Conservation (phyloP, 2,113 vertebrate genomes). For the Oryctolagus cuniculus region mOryCun1.1 NC_091439.1:54046501-54047000, state of each 20-base stretch:
- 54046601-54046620: conserved; percentile 30
- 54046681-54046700: background rate
- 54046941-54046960: conserved; percentile 94
- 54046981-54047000: conserved; percentile 98
- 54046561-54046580: conserved; percentile 31
- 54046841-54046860: conserved; percentile 85
- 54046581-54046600: background rate
- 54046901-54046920: conserved; percentile 88
- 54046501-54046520: background rate
- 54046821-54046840: conserved; percentile 67
- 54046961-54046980: conserved; percentile 99
- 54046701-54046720: conserved; percentile 36
- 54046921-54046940: conserved; percentile 94
- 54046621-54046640: background rate
- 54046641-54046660: conserved; percentile 27
- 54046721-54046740: background rate
- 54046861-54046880: conserved; percentile 95
- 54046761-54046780: background rate
- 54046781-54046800: conserved; percentile 24
- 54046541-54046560: conserved; percentile 18
- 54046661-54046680: conserved; percentile 33
- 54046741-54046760: background rate
- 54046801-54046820: conserved; percentile 22
- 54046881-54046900: conserved; percentile 87
- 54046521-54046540: background rate